Evolutionary conservation across 2,113 vertebrate species (phyloP).

Genomic region (Ictalurus punctatus): DNA sequence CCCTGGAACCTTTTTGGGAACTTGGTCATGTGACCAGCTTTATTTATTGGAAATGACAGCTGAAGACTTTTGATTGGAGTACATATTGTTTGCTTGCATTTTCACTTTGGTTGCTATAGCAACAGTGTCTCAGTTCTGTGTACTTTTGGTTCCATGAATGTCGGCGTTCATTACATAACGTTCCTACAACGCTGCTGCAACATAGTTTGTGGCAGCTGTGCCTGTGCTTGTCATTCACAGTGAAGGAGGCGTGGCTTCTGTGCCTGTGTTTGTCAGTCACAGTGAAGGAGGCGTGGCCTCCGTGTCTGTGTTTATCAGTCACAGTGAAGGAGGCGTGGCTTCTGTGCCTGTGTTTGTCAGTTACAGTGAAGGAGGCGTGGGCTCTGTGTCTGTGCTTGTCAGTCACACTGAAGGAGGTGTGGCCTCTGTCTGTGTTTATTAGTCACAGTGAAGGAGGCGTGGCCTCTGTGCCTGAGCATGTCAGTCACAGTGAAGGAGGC

Average conservation of each 20-base stretch:
- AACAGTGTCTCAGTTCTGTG: background rate
- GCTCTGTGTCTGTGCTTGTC: background rate
- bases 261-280: no score
- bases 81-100: background rate
- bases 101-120: background rate
- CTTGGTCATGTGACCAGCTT: background rate
- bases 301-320: background rate
- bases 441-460: no score
- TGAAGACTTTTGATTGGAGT: background rate
- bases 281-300: background rate
- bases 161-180: background rate
- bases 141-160: background rate
- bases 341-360: background rate
- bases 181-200: background rate
- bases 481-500: no score
- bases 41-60: background rate
- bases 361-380: no score
- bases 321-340: slow-evolving; percentile 4
- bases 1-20: background rate
- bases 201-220: background rate
- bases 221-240: no score
- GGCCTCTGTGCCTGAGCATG: no score
- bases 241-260: no score
- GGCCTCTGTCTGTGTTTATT: background rate
- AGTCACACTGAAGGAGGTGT: background rate